Evolutionary conservation across 2,113 vertebrate genomes (phyloP), one percentile per base, ranked within the genome.

Genomic region (Carassius carassius): DNA sequence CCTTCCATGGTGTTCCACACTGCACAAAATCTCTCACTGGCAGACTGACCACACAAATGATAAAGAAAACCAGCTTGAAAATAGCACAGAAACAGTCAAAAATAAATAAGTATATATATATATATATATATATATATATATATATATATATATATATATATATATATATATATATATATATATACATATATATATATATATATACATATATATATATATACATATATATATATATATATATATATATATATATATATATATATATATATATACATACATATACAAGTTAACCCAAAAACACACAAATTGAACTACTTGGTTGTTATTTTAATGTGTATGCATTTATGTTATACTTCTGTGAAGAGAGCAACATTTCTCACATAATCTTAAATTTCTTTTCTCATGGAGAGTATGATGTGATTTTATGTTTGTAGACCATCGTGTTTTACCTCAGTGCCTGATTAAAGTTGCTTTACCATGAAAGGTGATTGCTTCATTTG

Each of bases 401-500:
- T 49, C 6, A 75, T 6, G 12, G 44, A 75, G 23, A 23, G 9
- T 25, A 51, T 32, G 29, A 54, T 11, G 7, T 29, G 1, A 29
- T 41, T 70, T 70, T 41, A 17, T 25, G 56, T 75, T 7, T 75
- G 47, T 41, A 32, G 19, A 21, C 67, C 23, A 32, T 21, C 5
- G 9, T 29, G 47, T 69, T 51, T 35, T 81, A 81, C 11, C 44
- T 69, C 1, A 54, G 65, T 7, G 67, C 17, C 49, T 54, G 19
- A 37, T 82, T 82, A 17, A 82, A 82, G 32, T 25, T 37, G 44
- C 14, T 69, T 81, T 47, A 47, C 81, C 62, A 44, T 75, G 67
- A 54, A 79, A 82, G 54, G 8, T 11, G 65, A 87, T 81, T 49
- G 69, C 60, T 81, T 76, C 70, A 23, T 76, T 60, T 67, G 21